Evolutionary conservation across 2,888 invertebrate species (phyloP), one percentile per base, ranked within the genome.

Genomic region (Uropetala carovei): DNA sequence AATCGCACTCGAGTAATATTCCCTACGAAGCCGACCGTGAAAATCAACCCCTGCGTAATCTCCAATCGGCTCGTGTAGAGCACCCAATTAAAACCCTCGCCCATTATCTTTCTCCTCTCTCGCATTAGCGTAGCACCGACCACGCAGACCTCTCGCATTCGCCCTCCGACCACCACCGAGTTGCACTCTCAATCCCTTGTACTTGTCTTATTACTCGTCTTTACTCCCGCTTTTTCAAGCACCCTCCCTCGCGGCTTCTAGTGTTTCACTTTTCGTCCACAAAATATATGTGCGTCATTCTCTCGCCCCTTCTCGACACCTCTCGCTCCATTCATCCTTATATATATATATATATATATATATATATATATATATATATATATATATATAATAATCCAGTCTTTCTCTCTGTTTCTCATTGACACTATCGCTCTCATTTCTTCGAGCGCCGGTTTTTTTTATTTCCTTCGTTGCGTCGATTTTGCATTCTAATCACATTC

Each of bases 41-140:
- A 75, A 75, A 27, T 27, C 22, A 22, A 10, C 75, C 27, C 27
- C 13, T 11, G 4, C 22, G 13, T 75, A 75, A 75, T 75, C 75
- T 75, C 75, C 75, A 75, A 75, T 75, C 27, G 75, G 4, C 75
- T 11, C 27, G 13, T 13, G 75, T 75, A 13, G 75, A 75, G 75
- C 27, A 75, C 75, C 75, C 75, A 75, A 75, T 75, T 75, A 75
- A 75, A 75, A 75, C 27, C 75, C n/a, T n/a, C 75, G 43, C 75
- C 16, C 27, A 9, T 27, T 13, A 13, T 27, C 27, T 18, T 22
- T 43, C 75, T 13, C 75, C 10, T 11, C 75, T 75, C 75, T 27
- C 27, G 14, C 27, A 75, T 27, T 75, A 14, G 10, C 75, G 22
- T 75, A 27, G 13, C 75, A 75, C 18, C 22, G n/a, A 68, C 16